A percentile compares a stretch with the other conserved stretches of the same genome.
Evolutionary conservation across 2,888 invertebrate genomes (phyloP).

Genomic region (Rhogogaster chlorosoma): DNA sequence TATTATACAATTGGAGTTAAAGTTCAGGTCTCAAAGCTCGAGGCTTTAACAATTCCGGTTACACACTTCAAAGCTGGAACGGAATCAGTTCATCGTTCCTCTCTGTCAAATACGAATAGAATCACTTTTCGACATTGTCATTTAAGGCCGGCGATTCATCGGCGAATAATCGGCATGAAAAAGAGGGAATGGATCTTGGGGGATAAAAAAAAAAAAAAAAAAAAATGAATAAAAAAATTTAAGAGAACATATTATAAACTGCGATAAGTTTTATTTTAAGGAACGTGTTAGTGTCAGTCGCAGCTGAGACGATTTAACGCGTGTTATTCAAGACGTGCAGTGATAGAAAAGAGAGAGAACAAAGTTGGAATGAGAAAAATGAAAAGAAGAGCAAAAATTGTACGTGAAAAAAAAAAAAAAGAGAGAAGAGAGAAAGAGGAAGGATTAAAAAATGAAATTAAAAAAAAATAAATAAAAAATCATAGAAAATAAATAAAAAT

Average conservation of each 20-base stretch:
- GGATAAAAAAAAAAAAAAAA: background rate
- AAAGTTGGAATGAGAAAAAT: background rate
- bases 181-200: too few relatives aligned
- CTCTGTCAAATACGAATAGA: too few relatives aligned
- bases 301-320: background rate
- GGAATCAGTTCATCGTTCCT: background rate
- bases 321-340: background rate
- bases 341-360: background rate
- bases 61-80: background rate
- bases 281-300: constrained; percentile 3
- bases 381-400: background rate
- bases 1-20: constrained; percentile 15
- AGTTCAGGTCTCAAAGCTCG: background rate
- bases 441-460: too few relatives aligned
- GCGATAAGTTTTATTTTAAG: background rate
- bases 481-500: background rate
- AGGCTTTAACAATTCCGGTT: background rate
- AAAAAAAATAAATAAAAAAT: background rate
- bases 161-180: background rate
- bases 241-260: background rate
- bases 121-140: too few relatives aligned
- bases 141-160: too few relatives aligned
- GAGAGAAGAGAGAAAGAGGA: too few relatives aligned
- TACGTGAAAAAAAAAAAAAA: background rate
- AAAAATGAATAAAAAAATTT: background rate